A percentile compares a stretch with the other conserved stretches of the same genome.
Conservation (phyloP, 2,888 invertebrate genomes). For the Drosophila emarginata region DNA sequence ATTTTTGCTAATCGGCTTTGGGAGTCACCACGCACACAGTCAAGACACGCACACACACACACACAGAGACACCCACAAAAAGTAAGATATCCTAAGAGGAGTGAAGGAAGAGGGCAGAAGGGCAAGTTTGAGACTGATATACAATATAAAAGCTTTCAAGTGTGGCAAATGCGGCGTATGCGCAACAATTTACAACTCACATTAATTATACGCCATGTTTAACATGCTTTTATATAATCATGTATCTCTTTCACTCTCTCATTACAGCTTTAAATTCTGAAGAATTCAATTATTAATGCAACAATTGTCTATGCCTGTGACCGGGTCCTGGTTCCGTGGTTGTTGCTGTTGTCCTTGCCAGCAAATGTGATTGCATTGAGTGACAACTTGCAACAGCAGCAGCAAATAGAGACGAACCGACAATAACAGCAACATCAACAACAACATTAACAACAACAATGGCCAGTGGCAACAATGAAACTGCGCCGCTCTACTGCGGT, state of each 20-base stretch:
- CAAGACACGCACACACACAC: not conserved
- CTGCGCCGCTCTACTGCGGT: constrained; percentile 77
- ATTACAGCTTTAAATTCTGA: constrained; percentile 44
- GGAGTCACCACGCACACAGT: constrained; percentile 2
- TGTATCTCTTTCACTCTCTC: constrained; percentile 8
- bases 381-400: constrained; percentile 36
- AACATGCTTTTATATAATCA: constrained; percentile 28
- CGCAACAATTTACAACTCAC: constrained; percentile 41
- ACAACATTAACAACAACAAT: constrained; percentile 35
- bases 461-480: constrained; percentile 66
- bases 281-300: constrained; percentile 63
- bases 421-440: constrained; percentile 42
- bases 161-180: constrained; percentile 32
- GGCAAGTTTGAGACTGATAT: constrained; percentile 12
- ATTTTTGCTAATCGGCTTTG: constrained; percentile 45
- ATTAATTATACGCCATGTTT: constrained; percentile 43
- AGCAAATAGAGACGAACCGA: constrained; percentile 17
- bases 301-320: constrained; percentile 35
- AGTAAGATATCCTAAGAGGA: not conserved
- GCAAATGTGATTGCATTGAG: constrained; percentile 31
- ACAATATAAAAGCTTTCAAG: constrained; percentile 28
- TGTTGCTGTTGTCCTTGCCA: constrained; percentile 49
- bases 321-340: constrained; percentile 5
- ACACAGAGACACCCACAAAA: not conserved
- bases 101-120: not conserved